A percentile compares a stretch with the other conserved stretches of the same genome.
phyloP scores from a whole-genome alignment of 2,888 invertebrate genomes.

The Torymus aiolomorphi region DNA sequence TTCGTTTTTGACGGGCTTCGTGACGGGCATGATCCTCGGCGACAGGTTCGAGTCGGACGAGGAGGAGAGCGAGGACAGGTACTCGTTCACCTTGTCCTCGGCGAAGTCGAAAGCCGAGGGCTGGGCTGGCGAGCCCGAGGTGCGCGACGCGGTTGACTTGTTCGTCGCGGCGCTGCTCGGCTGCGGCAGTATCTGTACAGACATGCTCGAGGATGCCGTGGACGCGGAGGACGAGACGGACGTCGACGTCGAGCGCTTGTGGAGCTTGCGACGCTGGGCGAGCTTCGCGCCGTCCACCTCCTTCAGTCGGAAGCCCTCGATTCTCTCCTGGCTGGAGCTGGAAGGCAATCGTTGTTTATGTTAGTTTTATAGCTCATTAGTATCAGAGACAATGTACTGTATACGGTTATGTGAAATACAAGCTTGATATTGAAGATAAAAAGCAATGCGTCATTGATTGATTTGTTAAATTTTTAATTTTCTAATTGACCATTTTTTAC shows the following conservation, averaged over 20 bases:
- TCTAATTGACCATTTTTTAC: too few relatives aligned
- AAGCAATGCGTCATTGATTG: too few relatives aligned
- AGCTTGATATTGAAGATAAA: too few relatives aligned
- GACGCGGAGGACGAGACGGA: conserved; percentile 75
- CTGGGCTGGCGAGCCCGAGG: conserved; percentile 68
- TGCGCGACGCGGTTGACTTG: conserved; percentile 56
- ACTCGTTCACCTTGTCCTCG: conserved; percentile 77
- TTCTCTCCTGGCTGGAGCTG: conserved; percentile 81
- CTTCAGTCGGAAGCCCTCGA: conserved; percentile 85
- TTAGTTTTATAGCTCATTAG: background rate
- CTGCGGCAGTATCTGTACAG: conserved; percentile 64
- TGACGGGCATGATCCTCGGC: conserved; percentile 4
- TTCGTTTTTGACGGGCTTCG: too few relatives aligned
- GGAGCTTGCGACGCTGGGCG: conserved; percentile 81
- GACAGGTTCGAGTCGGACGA: conserved; percentile 71
- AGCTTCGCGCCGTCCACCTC: conserved; percentile 84
- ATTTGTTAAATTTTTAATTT: too few relatives aligned
- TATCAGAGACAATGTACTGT: background rate
- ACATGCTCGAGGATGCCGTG: conserved; percentile 69
- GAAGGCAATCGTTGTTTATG: background rate
- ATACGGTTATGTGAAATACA: too few relatives aligned
- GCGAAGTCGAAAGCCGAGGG: conserved; percentile 76
- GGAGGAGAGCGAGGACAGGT: conserved; percentile 77
- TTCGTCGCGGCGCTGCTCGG: conserved; percentile 62
- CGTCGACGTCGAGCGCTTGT: conserved; percentile 78